Evolutionary conservation across 1,140 invertebrate genomes (phyloP).

Genomic region (Tetranychus urticae): DNA sequence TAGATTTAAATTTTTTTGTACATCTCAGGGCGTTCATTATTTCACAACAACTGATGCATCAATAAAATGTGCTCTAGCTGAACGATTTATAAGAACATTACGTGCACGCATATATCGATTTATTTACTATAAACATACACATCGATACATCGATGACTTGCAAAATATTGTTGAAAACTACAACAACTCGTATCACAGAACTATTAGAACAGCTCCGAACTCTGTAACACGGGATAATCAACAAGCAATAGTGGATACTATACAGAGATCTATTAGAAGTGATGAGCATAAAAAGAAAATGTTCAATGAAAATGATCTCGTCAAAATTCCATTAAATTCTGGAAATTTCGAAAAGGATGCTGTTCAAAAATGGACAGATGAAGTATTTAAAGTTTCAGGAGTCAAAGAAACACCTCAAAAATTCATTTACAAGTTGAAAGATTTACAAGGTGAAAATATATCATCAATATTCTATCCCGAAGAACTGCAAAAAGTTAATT

Average conservation of each 20-base stretch:
- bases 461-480: background rate
- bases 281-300: no score
- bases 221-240: background rate
- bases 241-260: no score
- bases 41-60: slow-evolving; percentile 20
- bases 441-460: background rate
- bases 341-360: background rate
- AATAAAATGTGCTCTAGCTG: slow-evolving; percentile 22
- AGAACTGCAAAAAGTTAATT: background rate
- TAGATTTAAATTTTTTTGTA: slow-evolving; percentile 16
- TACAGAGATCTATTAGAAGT: no score
- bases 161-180: slow-evolving; percentile 19
- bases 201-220: slow-evolving; percentile 15
- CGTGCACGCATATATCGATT: slow-evolving; percentile 23
- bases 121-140: slow-evolving; percentile 20
- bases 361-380: background rate
- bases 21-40: slow-evolving; percentile 19
- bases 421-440: background rate
- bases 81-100: slow-evolving; percentile 24
- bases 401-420: background rate
- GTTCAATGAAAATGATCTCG: no score
- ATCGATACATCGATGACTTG: slow-evolving; percentile 21
- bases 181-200: slow-evolving; percentile 22
- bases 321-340: no score
- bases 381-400: background rate